Evolutionary conservation across 2,888 invertebrate genomes (phyloP).

Genomic region (Acrobasis consociella): DNA sequence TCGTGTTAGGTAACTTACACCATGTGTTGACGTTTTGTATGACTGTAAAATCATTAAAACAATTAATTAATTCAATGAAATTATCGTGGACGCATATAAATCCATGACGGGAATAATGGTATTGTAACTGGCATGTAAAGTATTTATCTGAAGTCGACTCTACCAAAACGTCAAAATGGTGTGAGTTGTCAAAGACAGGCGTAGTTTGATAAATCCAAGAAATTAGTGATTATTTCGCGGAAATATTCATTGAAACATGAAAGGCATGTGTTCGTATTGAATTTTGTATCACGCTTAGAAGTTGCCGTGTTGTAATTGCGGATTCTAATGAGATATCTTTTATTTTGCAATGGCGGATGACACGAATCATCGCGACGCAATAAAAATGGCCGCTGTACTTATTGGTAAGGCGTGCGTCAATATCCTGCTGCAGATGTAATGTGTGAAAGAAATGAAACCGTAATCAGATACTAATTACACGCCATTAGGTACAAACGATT

Average conservation of each 20-base stretch:
- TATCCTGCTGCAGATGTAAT: conserved; percentile 52
- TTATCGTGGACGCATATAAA: conserved; percentile 25
- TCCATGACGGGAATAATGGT: conserved; percentile 44
- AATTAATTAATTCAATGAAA: conserved; percentile 37
- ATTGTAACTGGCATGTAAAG: conserved; percentile 55
- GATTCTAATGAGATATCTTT: conserved; percentile 56
- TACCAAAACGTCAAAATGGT: conserved; percentile 77
- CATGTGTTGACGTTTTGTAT: background rate
- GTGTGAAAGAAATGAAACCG: conserved; percentile 42
- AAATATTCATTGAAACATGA: conserved; percentile 55
- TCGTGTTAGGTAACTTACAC: background rate
- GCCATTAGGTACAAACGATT: conserved; percentile 7
- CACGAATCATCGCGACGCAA: conserved; percentile 82
- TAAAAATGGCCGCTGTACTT: conserved; percentile 78
- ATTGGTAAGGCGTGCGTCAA: conserved; percentile 82
- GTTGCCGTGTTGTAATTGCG: conserved; percentile 57
- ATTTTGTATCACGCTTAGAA: conserved; percentile 48
- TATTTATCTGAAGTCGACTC: conserved; percentile 49
- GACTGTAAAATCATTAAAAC: conserved; percentile 34
- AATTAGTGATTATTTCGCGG: conserved; percentile 64
- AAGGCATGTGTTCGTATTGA: conserved; percentile 60
- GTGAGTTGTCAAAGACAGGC: conserved; percentile 77
- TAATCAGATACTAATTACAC: conserved; percentile 17
- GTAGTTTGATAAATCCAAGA: conserved; percentile 69
- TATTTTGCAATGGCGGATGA: conserved; percentile 80